phyloP scores from a whole-genome alignment of 2,113 vertebrate genomes.

The Edolisoma coerulescens region DNA sequence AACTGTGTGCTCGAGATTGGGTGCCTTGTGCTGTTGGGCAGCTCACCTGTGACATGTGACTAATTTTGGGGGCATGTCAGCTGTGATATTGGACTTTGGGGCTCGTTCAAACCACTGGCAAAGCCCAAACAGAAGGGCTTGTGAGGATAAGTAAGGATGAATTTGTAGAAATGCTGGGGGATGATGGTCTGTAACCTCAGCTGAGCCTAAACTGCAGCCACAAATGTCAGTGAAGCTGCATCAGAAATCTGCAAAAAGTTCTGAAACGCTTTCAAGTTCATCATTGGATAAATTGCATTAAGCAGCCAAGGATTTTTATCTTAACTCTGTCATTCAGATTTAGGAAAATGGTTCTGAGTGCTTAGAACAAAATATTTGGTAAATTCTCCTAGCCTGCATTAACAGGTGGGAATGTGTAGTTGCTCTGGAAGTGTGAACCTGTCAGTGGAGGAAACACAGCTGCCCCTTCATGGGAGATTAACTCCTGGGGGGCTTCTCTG shows the following conservation, averaged over 20 bases:
- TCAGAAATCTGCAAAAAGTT: background rate
- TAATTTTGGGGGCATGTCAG: background rate
- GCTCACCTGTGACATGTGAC: background rate
- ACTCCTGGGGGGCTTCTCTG: background rate
- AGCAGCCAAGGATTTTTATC: background rate
- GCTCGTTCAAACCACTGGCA: background rate
- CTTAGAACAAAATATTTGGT: background rate
- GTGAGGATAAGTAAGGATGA: background rate
- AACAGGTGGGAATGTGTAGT: background rate
- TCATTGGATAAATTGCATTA: background rate
- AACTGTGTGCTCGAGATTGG: background rate
- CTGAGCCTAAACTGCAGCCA: background rate
- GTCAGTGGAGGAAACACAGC: background rate
- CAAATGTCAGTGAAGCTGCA: background rate
- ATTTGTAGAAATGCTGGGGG: background rate
- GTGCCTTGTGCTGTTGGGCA: background rate
- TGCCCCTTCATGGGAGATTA: background rate
- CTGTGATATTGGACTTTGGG: background rate
- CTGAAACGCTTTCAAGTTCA: background rate
- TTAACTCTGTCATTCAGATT: background rate
- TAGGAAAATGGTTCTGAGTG: background rate
- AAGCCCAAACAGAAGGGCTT: background rate
- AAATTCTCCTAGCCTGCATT: background rate
- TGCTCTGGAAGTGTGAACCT: background rate
- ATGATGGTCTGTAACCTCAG: background rate